Evolutionary conservation across 2,888 invertebrate genomes (phyloP).

Genomic region (Ichneumon xanthorius): DNA sequence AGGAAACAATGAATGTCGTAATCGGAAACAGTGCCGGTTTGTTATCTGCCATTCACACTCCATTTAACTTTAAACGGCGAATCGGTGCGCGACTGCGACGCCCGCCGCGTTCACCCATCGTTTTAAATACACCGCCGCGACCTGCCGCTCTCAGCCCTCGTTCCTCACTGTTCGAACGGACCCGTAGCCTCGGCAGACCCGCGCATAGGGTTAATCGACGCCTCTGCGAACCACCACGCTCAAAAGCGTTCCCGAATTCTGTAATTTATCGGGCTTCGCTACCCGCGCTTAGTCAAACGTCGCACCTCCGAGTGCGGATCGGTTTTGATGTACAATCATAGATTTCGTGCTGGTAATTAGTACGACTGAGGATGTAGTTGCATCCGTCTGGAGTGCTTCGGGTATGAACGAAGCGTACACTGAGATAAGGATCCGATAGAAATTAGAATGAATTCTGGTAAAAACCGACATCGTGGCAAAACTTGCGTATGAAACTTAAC

Average conservation of each 20-base stretch:
- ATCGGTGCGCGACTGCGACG: conserved; percentile 78
- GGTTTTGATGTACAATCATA: conserved; percentile 14
- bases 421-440: no score
- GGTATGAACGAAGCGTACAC: conserved; percentile 14
- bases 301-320: conserved; percentile 10
- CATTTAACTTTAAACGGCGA: conserved; percentile 85
- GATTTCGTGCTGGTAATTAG: conserved; percentile 16
- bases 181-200: conserved; percentile 67
- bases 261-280: conserved; percentile 75
- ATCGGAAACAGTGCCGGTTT: conserved; percentile 85
- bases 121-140: conserved; percentile 83
- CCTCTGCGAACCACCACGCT: conserved; percentile 70
- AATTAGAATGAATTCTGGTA: no score
- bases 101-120: conserved; percentile 67
- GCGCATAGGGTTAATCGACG: conserved; percentile 80
- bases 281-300: conserved; percentile 8
- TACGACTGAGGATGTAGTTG: neutral
- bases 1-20: conserved; percentile 85
- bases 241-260: conserved; percentile 78
- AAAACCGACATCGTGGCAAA: no score
- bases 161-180: conserved; percentile 47
- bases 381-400: conserved; percentile 10
- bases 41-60: conserved; percentile 85
- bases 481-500: no score
- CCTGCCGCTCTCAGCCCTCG: conserved; percentile 71